Evolutionary conservation across 2,797 vertebrate genomes (phyloP).

Genomic region (Enteromius treurensis): DNA sequence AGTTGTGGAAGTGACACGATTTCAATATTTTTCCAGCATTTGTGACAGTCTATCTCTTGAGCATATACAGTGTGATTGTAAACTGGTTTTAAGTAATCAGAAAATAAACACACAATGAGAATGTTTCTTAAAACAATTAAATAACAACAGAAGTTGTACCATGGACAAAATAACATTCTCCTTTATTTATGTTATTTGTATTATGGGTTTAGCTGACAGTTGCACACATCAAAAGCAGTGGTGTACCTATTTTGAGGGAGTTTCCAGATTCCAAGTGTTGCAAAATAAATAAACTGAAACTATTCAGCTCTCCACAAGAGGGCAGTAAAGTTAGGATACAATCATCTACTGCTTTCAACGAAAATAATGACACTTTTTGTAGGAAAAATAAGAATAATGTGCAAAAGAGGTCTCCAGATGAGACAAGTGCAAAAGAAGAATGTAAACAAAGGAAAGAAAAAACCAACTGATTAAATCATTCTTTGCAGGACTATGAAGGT

Average conservation of each 20-base stretch:
- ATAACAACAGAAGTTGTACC: background rate
- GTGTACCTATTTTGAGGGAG: constrained; percentile 7
- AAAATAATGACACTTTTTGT: background rate
- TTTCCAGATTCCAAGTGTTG: background rate
- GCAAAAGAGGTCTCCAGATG: constrained; percentile 42
- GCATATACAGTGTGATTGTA: background rate
- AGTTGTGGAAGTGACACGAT: background rate
- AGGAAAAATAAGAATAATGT: constrained; percentile 32
- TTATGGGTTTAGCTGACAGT: constrained; percentile 30
- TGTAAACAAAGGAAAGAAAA: constrained; percentile 18
- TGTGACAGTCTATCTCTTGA: background rate
- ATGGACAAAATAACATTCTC: constrained; percentile 14
- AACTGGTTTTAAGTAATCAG: background rate
- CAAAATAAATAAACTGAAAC: background rate
- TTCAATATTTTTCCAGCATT: background rate
- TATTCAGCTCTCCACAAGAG: constrained; percentile 40
- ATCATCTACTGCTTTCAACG: background rate
- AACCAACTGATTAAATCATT: constrained; percentile 14
- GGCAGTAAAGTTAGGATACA: constrained; percentile 39
- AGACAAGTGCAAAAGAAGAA: constrained; percentile 35
- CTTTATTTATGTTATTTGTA: constrained; percentile 27
- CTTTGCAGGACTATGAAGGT: background rate
- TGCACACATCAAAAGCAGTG: constrained; percentile 34
- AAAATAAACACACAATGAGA: background rate
- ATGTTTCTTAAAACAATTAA: background rate